Evolutionary conservation across 2,797 vertebrate genomes (phyloP).

Genomic region (Tapera naevia): DNA sequence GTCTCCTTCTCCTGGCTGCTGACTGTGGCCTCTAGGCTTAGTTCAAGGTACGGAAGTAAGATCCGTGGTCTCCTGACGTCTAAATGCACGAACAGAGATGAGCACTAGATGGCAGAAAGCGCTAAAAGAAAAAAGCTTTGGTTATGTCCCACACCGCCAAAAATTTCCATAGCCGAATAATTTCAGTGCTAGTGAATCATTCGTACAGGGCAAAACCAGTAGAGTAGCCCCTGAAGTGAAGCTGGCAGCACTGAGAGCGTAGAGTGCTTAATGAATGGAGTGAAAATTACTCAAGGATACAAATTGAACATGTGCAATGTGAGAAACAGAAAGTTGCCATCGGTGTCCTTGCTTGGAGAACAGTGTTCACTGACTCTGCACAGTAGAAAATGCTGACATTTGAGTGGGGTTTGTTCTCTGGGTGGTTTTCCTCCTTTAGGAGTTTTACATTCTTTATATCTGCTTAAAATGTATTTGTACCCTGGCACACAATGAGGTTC

Average conservation of each 20-base stretch:
- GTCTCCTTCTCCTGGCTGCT: background rate
- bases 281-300: rapidly evolving
- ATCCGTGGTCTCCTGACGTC: rapidly evolving
- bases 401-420: background rate
- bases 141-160: background rate
- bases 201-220: rapidly evolving
- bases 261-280: background rate
- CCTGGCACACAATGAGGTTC: background rate
- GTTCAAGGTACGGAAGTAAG: background rate
- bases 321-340: background rate
- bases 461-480: background rate
- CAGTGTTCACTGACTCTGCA: background rate
- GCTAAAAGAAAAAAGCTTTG: background rate
- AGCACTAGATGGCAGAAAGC: slow-evolving; percentile 30
- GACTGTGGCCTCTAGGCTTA: background rate
- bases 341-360: background rate
- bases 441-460: background rate
- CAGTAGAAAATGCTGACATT: background rate
- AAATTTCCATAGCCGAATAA: background rate
- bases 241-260: background rate
- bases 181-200: background rate
- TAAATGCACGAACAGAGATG: background rate
- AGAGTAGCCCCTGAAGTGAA: background rate
- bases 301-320: rapidly evolving
- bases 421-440: background rate